Percentiles rank a stretch among this genome's conserved stretches.
These are phyloP conservation scores for Harpegnathos saltator DNA, from an alignment of 1,140 invertebrate species.

Conservation along the genomic window DNA sequence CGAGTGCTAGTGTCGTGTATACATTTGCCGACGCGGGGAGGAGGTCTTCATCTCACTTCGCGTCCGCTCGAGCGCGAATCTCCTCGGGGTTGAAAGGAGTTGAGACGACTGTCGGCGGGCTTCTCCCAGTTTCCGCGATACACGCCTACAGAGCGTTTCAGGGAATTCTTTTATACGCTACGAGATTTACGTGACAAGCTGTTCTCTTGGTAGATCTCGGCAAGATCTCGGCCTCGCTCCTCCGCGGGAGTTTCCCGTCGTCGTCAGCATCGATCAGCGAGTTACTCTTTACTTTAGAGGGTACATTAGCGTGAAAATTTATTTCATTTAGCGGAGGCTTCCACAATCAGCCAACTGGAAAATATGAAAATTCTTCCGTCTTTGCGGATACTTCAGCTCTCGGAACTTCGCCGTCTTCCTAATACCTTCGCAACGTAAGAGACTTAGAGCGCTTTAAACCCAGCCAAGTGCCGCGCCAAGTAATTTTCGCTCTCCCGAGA, in stretches of 20 bases:
- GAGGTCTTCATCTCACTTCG: constrained; percentile 34
- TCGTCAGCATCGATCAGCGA: neutral
- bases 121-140: neutral
- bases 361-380: neutral
- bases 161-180: neutral
- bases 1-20: constrained; percentile 31
- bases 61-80: constrained; percentile 26
- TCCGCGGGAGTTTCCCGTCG: neutral
- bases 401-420: neutral
- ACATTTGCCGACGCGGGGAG: constrained; percentile 3
- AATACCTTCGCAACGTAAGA: too few relatives aligned
- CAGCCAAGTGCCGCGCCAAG: too few relatives aligned
- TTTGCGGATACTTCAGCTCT: neutral
- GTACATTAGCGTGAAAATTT: neutral
- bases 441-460: too few relatives aligned
- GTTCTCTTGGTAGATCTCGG: neutral
- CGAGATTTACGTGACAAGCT: neutral
- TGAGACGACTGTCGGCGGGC: neutral
- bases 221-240: neutral
- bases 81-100: constrained; percentile 19
- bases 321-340: too few relatives aligned
- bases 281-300: neutral
- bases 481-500: too few relatives aligned
- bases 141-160: neutral
- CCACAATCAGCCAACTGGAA: too few relatives aligned